Base-by-base conservation (phyloP, 2,797 vertebrate species). In the Sebastes kiyomatsui region DNA sequence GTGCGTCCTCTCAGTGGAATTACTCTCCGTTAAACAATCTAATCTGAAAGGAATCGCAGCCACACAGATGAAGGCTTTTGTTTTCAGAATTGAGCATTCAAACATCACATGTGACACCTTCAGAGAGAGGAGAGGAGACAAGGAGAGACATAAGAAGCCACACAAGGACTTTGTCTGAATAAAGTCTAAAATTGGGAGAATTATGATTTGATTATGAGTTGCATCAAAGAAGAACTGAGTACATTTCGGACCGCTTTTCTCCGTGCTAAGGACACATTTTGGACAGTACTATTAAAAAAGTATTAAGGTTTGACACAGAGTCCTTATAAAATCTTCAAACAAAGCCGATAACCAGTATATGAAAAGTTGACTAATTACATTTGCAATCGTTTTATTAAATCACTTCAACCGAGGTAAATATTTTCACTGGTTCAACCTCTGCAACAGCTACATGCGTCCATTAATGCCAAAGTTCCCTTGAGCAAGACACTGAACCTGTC, bases 381-480 rank as follows among this genome's bases (percentile, higher is more conserved):
- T 49, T 23, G 4, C 12, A 16, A 4, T n/a, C 28, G 4, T 32
- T 58, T 52, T 13, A 22, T 14, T 58, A 4, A 72, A n/a, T 71
- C 23, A 7, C 60, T 23, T 38, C 1, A 64, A 27, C 23, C 1
- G n/a, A 77, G 4, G 5, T 55, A 20, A 66, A 66, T 4, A 6
- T 55, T 20, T 67, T 11, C 4, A 61, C 18, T 28, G 3, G 35
- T 30, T 67, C 16, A 33, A 11, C 38, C n/a, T 55, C 58, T 54
- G 7, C 33, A 18, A 18, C 30, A 27, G 74, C 23, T 46, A 1
- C 14, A 16, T 18, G 7, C 28, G 59, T 73, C 42, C 55, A 74
- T 60, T 23, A 30, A 65, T 72, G 64, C 80, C 67, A 79, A 73
- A 79, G 75, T 67, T 76, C 60, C 28, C 66, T 18, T 80, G 10